Evolutionary conservation across 2,797 vertebrate species (phyloP), one percentile per base, ranked within the genome.

Genomic region (Mus minutoides): DNA sequence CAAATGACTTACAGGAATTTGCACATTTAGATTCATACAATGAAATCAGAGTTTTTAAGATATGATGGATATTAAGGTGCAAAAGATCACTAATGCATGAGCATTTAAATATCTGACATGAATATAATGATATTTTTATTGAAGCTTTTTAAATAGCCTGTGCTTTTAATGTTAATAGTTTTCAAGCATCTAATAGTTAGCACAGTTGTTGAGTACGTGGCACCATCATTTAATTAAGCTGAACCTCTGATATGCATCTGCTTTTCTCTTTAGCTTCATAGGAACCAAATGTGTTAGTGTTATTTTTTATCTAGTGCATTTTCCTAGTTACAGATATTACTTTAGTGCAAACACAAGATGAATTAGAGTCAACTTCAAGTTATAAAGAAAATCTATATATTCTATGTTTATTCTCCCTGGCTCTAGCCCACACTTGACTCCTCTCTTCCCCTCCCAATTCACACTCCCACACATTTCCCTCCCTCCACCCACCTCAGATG

Each of bases 51-150:
- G 49, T 96, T 93, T 90, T 34, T 88, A 97, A 97, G 75, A n/a
- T 86, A 49, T 93, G 92, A 97, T 95, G 95, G 93, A 94, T 84
- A 91, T 95, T 96, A 92, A 95, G 62, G 96, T 96, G 22, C 78
- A 97, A 97, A 96, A 94, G 93, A 93, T 95, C 96, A 93, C 95
- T 94, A 97, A 97, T 97, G 96, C 77, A 94, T 64, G 91, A 93
- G 26, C 34, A 73, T 93, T 97, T 96, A 94, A 96, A 94, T 93
- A 95, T 73, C 75, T 96, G 94, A 96, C 92, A 80, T 96, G 90
- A 29, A 83, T 93, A n/a, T 91, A 95, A 94, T 96, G 95, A 95
- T 90, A 79, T 34, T 43, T 92, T 91, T 89, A 95, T 87, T 40
- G 88, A 97, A 96, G 69, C 78, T 37, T 96, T 92, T 92, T 67